Base-by-base conservation (phyloP, 2,888 invertebrate species). In the Mechanitis messenoides region DNA sequence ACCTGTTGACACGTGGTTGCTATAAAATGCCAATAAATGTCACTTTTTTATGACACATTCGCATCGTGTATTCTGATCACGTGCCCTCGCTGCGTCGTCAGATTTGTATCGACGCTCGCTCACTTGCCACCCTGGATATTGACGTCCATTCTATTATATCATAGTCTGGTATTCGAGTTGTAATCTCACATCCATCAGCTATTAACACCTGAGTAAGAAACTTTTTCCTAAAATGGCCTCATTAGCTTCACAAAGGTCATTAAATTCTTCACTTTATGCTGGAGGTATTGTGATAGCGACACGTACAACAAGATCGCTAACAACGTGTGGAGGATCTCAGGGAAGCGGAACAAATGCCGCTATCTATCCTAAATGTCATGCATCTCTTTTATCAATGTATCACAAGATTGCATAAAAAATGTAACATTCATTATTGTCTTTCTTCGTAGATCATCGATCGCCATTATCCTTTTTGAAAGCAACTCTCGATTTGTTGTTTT, bases 391-490 rank as follows among this genome's bases (percentile, higher is more conserved):
- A 81, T 82, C 78, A 74, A 82, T 78, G 76, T 77, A 80, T 80
- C 77, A 77, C 74, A 72, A 76, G 77, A 78, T 75, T 72, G 73
- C 76, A 72, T 70, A 79, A 87, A 89, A 86, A 85, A 80, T 77
- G 73, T 78, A 81, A 80, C 81, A 84, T 83, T 87, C 85, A 84
- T 88, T 86, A 88, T 87, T 87, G 87, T 87, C 88, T 88, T 85
- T 85, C 85, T 86, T 80, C 82, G 80, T 78, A 86, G 84, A 87
- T 89, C 88, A 87, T 86, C 84, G 87, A 88, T 88, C 84, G 86
- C 89, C 84, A 89, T 90, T 90, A 89, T 89, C 84, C 87, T 86
- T 86, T 87, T 87, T 89, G 87, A 88, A 89, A 84, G 87, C 85
- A 82, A 87, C 83, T 87, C 84, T 87, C 83, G 87, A 89, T 89